phyloP scores from a whole-genome alignment of 2,888 invertebrate genomes.

The Orchesella flavescens region DNA sequence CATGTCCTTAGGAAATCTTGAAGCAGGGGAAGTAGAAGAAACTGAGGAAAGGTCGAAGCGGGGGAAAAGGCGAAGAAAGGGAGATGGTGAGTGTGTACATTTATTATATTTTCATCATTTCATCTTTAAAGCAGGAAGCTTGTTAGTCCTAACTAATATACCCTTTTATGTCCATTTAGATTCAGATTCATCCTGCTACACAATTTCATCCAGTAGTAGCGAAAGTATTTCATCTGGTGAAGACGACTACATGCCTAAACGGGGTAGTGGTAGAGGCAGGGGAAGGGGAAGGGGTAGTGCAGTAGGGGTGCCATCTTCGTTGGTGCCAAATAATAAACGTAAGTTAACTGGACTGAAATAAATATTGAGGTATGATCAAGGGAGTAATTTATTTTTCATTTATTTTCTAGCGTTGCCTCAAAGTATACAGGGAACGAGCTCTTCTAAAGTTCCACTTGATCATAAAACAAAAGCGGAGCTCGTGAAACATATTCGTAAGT shows the following conservation, averaged over 20 bases:
- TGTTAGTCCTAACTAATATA: too few species aligned
- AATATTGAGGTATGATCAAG: too few species aligned
- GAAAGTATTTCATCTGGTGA: not conserved
- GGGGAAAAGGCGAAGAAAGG: not conserved
- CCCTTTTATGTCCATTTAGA: not conserved
- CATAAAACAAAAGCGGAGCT: not conserved
- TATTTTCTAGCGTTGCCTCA: too few species aligned
- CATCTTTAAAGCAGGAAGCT: not conserved
- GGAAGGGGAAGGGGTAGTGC: not conserved
- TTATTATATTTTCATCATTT: not conserved
- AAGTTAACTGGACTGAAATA: too few species aligned
- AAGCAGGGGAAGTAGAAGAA: slow-evolving; percentile 2
- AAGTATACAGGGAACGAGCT: too few species aligned
- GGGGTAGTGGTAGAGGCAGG: not conserved
- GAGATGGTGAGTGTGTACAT: slow-evolving; percentile 17
- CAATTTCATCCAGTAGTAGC: not conserved
- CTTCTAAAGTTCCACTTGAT: too few species aligned
- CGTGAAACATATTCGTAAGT: not conserved
- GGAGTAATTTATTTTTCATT: too few species aligned
- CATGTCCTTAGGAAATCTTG: not conserved
- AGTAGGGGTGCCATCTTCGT: not conserved
- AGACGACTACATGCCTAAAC: not conserved
- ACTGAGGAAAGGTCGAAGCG: slow-evolving; percentile 2
- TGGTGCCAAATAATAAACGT: too few species aligned
- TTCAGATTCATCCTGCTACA: not conserved